Base-by-base conservation (phyloP, 2,113 vertebrate genomes). In the Phyllostomus discolor region DNA sequence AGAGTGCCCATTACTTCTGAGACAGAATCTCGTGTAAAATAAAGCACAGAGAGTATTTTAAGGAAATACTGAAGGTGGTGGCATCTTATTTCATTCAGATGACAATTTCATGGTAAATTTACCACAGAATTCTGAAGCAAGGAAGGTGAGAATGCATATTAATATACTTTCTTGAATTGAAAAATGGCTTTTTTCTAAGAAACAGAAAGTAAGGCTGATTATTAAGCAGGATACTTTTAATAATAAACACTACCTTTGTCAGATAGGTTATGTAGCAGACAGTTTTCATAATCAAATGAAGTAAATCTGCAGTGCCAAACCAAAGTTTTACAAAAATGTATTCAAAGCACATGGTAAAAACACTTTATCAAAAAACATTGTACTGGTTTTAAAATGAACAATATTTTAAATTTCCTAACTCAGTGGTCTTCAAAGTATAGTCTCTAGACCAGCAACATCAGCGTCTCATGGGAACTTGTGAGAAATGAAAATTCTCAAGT, bases 121-220 rank as follows among this genome's bases (percentile, higher is more conserved):
- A 43, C 62, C 12, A 93, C n/a, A 92, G 38, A 94, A 72, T 94
- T 95, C 9, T 86, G 8, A 95, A 95, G 50, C 20, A 73, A 93
- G 57, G 46, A 76, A 57, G 20, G 19, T n/a, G 14, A 14, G 38
- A 73, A 91, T 4, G 72, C 17, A 43, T 43, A 89, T 41, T 76
- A 92, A 92, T 14, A 73, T 35, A 62, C 10, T 90, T 80, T 85
- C 31, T 82, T 59, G 24, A 50, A 62, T 0, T 88, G 78, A 89
- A 90, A 91, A 91, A 87, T 57, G 94, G 57, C 83, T 19, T 85
- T 88, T 80, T 62, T 20, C 43, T 76, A 57, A 86, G 46, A 73
- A 88, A 80, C 31, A 94, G 33, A 91, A 87, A 87, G 41, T 50
- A n/a, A 96, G n/a, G n/a, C 2, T 76, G 20, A 91, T 67, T 81